phyloP scores from a whole-genome alignment of 2,888 invertebrate genomes.

The Limnephilus auricula region DNA sequence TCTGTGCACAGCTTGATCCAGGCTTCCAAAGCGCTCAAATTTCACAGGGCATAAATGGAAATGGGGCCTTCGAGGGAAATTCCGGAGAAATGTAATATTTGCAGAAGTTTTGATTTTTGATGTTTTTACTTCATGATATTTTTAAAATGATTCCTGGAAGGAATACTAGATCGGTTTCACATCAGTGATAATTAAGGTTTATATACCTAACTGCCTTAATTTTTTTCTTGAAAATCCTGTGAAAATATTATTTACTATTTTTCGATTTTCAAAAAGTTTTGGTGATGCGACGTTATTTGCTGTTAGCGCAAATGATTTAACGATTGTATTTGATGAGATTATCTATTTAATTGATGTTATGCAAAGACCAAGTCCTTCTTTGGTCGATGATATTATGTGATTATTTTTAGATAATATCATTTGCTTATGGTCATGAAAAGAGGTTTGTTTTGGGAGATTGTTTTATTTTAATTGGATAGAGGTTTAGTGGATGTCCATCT shows the following conservation, averaged over 20 bases:
- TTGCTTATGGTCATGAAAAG: no score
- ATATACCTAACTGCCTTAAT: background rate
- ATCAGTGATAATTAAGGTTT: background rate
- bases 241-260: background rate
- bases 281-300: no score
- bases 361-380: no score
- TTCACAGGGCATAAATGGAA: background rate
- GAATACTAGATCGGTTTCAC: background rate
- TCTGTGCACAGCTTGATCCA: constrained; percentile 9
- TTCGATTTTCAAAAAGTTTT: no score
- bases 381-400: no score
- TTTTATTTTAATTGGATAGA: no score
- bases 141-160: background rate
- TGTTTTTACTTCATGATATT: background rate
- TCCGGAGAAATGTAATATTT: background rate
- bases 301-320: no score
- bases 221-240: background rate
- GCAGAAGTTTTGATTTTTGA: background rate
- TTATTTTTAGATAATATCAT: no score
- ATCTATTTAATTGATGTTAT: no score
- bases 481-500: no score
- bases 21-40: background rate
- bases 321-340: no score
- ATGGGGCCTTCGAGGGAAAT: background rate
- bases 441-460: no score